These are phyloP conservation scores for Emydocephalus ijimae DNA, from an alignment of 2,113 vertebrate genomes.

Conservation along the genomic window DNA sequence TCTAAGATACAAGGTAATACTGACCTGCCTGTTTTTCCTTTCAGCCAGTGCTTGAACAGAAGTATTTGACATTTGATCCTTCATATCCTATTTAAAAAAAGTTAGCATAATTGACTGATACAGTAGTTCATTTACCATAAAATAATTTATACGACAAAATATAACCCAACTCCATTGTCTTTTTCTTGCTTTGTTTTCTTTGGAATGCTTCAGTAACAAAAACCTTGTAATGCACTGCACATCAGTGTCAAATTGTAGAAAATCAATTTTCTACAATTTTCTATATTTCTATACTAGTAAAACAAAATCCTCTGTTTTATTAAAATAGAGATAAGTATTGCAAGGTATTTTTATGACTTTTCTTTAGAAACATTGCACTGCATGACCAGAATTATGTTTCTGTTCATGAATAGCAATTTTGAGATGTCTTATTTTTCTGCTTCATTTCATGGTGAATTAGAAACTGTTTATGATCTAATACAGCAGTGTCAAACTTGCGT, in stretches of 20 bases:
- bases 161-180: neutral
- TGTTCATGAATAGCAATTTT: neutral
- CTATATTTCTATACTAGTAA: too few relatives aligned
- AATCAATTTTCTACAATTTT: neutral
- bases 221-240: neutral
- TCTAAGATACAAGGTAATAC: slow-evolving; percentile 28
- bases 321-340: neutral
- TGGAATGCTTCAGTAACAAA: neutral
- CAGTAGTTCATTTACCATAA: neutral
- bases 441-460: neutral
- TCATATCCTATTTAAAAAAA: slow-evolving; percentile 83
- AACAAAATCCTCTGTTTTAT: neutral
- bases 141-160: neutral
- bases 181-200: slow-evolving; percentile 8
- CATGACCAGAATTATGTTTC: accelerated
- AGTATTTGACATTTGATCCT: slow-evolving; percentile 91
- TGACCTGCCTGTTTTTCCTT: slow-evolving; percentile 86
- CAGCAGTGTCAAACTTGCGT: too few relatives aligned
- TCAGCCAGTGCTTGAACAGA: slow-evolving; percentile 77
- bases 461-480: neutral
- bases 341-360: neutral
- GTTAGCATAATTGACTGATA: neutral
- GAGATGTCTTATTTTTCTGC: neutral
- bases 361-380: neutral
- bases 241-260: neutral